Percentiles rank a stretch among this genome's conserved stretches.
These are phyloP conservation scores for Cylindroiulus punctatus DNA, from an alignment of 2,888 invertebrate species.

Conservation along the genomic window DNA sequence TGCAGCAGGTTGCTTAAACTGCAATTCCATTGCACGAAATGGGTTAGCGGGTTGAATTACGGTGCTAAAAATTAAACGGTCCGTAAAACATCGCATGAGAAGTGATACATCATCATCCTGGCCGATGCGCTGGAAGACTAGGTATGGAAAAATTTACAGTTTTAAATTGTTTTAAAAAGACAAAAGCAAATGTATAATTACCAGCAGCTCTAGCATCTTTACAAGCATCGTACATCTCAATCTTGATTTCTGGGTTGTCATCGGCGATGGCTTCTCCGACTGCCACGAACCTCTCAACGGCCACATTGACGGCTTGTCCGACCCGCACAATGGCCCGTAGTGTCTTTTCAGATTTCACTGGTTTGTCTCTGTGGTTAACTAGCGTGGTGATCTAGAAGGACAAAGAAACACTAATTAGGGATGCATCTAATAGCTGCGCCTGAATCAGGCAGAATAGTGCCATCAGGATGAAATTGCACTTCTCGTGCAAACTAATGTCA, in stretches of 20 bases:
- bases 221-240: constrained; percentile 98
- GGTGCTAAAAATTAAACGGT: neutral
- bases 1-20: neutral
- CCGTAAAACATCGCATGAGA: neutral
- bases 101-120: neutral
- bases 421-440: no score
- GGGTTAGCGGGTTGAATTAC: no score
- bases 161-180: no score
- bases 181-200: constrained; percentile 68
- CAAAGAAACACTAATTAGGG: neutral
- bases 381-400: constrained; percentile 82
- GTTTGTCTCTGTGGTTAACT: constrained; percentile 77
- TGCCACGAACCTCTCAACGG: constrained; percentile 96
- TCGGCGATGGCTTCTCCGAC: constrained; percentile 99
- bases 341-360: constrained; percentile 71
- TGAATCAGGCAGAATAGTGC: no score
- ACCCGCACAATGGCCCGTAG: constrained; percentile 85
- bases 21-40: neutral
- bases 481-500: no score
- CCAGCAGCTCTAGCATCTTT: constrained; percentile 96
- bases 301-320: constrained; percentile 94
- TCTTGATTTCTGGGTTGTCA: constrained; percentile 95
- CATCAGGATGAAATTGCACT: no score
- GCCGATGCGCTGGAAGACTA: neutral
- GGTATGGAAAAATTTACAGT: constrained; percentile 45